phyloP scores from a whole-genome alignment of 2,113 vertebrate genomes.

The Leptobrachium leishanense region DNA sequence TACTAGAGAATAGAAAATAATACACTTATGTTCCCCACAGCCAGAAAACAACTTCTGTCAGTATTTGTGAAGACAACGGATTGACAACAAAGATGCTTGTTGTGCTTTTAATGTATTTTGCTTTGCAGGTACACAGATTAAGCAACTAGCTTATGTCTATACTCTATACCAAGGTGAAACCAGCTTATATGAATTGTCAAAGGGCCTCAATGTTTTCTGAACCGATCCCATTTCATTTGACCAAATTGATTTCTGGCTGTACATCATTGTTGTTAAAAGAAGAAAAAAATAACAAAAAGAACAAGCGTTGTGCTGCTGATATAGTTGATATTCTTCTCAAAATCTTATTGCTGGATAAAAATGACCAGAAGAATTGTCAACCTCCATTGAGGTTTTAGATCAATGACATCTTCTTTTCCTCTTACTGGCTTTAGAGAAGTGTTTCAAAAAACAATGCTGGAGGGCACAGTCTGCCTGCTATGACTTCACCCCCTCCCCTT shows the following conservation, averaged over 20 bases:
- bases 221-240: background rate
- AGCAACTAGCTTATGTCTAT: background rate
- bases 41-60: background rate
- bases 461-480: conserved; percentile 53
- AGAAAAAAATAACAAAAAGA: conserved; percentile 30
- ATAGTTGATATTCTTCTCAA: conserved; percentile 56
- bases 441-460: conserved; percentile 52
- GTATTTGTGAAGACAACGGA: background rate
- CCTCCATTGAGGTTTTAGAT: conserved; percentile 64
- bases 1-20: background rate
- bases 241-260: conserved; percentile 56
- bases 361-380: conserved; percentile 73
- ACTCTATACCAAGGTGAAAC: background rate
- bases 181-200: conserved; percentile 9
- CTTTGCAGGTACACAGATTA: background rate
- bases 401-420: conserved; percentile 61
- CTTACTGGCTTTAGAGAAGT: conserved; percentile 50
- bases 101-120: background rate
- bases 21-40: background rate
- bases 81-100: background rate
- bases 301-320: conserved; percentile 48
- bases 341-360: conserved; percentile 67
- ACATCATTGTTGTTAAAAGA: conserved; percentile 49
- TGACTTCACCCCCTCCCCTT: background rate
- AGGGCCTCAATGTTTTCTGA: conserved; percentile 25